Base-by-base conservation (phyloP, 2,888 invertebrate species). In the Caenorhabditis imperialis region DNA sequence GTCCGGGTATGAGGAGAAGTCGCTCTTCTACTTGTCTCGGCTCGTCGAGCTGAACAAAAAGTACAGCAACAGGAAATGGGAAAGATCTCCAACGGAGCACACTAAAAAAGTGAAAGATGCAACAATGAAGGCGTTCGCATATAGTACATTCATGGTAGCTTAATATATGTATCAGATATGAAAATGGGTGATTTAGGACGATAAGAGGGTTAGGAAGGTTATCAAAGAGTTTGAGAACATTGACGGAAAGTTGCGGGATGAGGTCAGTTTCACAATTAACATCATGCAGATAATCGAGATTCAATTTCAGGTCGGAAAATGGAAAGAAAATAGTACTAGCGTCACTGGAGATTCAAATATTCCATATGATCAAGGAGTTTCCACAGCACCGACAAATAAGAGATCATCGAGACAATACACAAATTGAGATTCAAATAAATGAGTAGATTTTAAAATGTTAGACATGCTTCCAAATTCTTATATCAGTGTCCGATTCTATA, bases 401-500 rank as follows among this genome's bases (percentile, higher is more conserved):
- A 44, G 23, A 33, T 18, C 30, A 6, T 7, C 14, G 35, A 25
- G 27, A 47, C 3, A 47, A 50, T n/a, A n/a, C n/a, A 16, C 12
- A 33, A 20, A 2, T 6, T 33, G 23, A 33, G 4, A 25, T 30
- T 50, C 33, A 30, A 50, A 10, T 16, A 23, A 50, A 6, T 18
- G 30, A 20, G 8, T 37, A 37, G 10, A 20, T 3, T 20, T 40
- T 23, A n/a, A 18, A 37, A 51, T 84, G 88, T 35, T 83, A 84
- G 71, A 91, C 97, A 90, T 96, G 97, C 90, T 94, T 94, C 99
- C 99, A 99, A 78, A 99, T 91, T 91, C 98, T 97, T 88, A 99
- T 97, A 70, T 96, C 96, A 91, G 96, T 97, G 90, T 99, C 99
- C 88, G 95, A 95, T 90, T 99, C 99, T 81, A 99, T 91, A 22